A percentile compares a stretch with the other conserved stretches of the same genome.
Evolutionary conservation across 2,113 vertebrate species (phyloP).

Genomic region (Coturnix japonica): DNA sequence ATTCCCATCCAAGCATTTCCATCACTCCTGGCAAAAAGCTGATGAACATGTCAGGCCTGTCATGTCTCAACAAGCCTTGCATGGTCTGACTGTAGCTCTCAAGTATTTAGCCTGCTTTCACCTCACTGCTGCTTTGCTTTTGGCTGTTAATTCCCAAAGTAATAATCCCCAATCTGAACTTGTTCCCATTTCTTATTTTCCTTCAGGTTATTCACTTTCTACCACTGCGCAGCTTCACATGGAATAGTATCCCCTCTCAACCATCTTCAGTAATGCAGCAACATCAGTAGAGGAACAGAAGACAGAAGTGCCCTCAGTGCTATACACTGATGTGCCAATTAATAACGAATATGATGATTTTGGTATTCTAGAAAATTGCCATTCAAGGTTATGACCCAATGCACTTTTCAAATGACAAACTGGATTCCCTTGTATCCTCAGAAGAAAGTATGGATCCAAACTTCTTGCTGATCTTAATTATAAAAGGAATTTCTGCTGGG

Average conservation of each 20-base stretch:
- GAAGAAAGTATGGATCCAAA: background rate
- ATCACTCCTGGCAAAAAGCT: background rate
- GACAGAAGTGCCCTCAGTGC: background rate
- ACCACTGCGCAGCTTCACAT: background rate
- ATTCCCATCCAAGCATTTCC: background rate
- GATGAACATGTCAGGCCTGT: background rate
- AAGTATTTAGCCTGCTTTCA: conserved; percentile 41
- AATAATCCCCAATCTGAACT: conserved; percentile 40
- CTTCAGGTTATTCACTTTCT: conserved; percentile 52
- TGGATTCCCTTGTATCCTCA: background rate
- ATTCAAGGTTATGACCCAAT: background rate
- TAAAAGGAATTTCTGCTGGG: background rate
- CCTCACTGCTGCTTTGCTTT: background rate
- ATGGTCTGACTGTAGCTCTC: background rate
- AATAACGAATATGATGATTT: background rate
- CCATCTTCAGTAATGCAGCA: background rate
- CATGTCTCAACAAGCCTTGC: conserved; percentile 13
- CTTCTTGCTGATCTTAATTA: background rate
- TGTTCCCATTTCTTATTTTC: conserved; percentile 9
- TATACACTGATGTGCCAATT: background rate
- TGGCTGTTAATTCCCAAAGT: background rate
- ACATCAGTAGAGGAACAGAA: background rate
- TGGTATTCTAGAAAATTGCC: background rate
- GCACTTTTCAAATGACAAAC: background rate
- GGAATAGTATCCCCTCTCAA: background rate